These are phyloP conservation scores for Cephus pulcher DNA, from an alignment of 2,888 invertebrate species.

Conservation along the genomic window DNA sequence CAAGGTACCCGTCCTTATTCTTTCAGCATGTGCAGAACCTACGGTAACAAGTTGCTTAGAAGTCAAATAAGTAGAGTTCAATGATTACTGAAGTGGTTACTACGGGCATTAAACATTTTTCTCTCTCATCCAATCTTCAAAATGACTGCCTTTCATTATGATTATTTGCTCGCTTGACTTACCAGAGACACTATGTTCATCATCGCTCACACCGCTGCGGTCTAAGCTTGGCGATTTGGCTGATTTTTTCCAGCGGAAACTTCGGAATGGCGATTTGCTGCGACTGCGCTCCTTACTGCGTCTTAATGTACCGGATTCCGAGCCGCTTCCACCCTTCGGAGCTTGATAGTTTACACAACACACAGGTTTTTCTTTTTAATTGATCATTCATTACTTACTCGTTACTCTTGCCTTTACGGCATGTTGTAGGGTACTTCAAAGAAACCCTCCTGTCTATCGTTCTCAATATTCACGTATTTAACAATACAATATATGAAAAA, in stretches of 20 bases:
- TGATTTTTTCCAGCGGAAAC: constrained; percentile 91
- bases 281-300: constrained; percentile 82
- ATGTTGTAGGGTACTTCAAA: constrained; percentile 2
- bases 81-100: background rate
- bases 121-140: background rate
- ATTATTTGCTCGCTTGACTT: constrained; percentile 35
- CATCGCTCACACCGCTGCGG: constrained; percentile 82
- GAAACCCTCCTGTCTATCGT: constrained; percentile 4
- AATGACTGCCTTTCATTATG: background rate
- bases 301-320: constrained; percentile 61
- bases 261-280: constrained; percentile 94
- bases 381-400: constrained; percentile 49
- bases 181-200: constrained; percentile 76
- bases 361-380: constrained; percentile 28
- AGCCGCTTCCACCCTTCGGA: constrained; percentile 59
- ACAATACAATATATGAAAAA: constrained; percentile 7
- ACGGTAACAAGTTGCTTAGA: background rate
- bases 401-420: constrained; percentile 8
- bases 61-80: background rate
- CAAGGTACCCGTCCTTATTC: background rate
- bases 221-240: constrained; percentile 72
- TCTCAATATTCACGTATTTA: constrained; percentile 8
- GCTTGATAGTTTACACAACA: constrained; percentile 47
- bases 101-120: background rate
- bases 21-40: background rate